A percentile compares a stretch with the other conserved stretches of the same genome.
These are phyloP conservation scores for Eugnorisma glareosa DNA, from an alignment of 2,888 invertebrate species.

Conservation along the genomic window DNA sequence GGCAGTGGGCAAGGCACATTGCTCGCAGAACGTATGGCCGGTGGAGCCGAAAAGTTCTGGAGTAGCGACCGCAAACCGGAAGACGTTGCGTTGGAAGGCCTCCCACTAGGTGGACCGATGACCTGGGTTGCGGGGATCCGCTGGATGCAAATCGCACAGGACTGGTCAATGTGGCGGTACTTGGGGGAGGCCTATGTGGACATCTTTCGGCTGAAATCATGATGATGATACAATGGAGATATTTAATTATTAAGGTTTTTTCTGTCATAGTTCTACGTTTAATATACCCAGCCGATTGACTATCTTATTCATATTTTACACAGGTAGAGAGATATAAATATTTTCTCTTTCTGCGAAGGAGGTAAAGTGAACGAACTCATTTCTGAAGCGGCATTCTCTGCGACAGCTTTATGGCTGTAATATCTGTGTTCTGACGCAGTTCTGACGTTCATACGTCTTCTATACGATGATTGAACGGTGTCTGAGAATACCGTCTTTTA, in stretches of 20 bases:
- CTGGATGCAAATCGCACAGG: too few species aligned
- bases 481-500: background rate
- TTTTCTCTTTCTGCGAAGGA: background rate
- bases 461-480: slow-evolving; percentile 31
- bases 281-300: background rate
- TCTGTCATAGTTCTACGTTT: background rate
- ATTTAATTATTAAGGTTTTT: background rate
- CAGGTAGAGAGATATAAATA: background rate
- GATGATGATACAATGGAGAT: too few species aligned
- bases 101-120: too few species aligned
- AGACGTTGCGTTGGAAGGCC: too few species aligned
- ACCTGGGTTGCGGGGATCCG: too few species aligned
- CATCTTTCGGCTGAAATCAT: too few species aligned
- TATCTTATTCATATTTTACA: background rate
- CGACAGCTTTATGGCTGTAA: slow-evolving; percentile 36
- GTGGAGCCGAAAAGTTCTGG: too few species aligned
- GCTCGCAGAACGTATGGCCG: too few species aligned
- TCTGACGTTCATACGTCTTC: slow-evolving; percentile 17
- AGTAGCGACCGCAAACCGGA: too few species aligned
- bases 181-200: too few species aligned
- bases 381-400: slow-evolving; percentile 14
- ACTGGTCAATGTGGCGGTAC: too few species aligned
- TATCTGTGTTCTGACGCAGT: slow-evolving; percentile 25
- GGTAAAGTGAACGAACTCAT: slow-evolving; percentile 36
- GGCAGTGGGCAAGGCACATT: too few species aligned